Conservation (phyloP, 2,113 vertebrate species). For the Cacatua alba region DNA sequence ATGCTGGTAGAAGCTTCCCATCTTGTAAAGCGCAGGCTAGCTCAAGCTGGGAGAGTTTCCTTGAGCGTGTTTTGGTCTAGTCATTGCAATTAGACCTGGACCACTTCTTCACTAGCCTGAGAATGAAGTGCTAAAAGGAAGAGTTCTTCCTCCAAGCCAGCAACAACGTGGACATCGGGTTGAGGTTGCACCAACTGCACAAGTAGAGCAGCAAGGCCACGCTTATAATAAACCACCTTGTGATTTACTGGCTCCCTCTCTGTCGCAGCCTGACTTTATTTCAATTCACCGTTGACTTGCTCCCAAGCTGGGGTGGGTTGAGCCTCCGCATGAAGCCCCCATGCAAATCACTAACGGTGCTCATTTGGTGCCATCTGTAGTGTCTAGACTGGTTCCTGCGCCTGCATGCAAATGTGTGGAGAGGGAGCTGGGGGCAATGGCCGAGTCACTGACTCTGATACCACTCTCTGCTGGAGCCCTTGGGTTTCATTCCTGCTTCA, state of each 20-base stretch:
- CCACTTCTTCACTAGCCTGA: rapidly evolving
- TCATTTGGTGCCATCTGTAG: not conserved
- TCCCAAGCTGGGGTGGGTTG: rapidly evolving
- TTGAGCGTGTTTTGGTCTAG: not conserved
- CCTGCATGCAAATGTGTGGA: not conserved
- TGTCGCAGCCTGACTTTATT: not conserved
- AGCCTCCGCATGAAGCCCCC: rapidly evolving
- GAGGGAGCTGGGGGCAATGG: rapidly evolving
- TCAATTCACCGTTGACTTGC: rapidly evolving
- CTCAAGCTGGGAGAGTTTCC: not conserved
- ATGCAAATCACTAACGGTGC: not conserved
- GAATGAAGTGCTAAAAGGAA: not conserved
- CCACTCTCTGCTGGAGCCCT: not conserved
- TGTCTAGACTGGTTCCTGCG: slow-evolving; percentile 41
- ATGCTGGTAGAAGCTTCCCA: not conserved
- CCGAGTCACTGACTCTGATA: rapidly evolving
- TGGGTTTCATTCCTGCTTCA: rapidly evolving
- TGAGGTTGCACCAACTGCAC: rapidly evolving
- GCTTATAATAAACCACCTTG: rapidly evolving
- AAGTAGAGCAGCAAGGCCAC: rapidly evolving
- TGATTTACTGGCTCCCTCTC: not conserved
- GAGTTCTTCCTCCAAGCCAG: rapidly evolving
- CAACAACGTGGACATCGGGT: rapidly evolving
- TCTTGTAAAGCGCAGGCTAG: not conserved
- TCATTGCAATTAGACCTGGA: no score